Conservation (phyloP, 2,113 vertebrate species). For the Toxotes chatareus region DNA sequence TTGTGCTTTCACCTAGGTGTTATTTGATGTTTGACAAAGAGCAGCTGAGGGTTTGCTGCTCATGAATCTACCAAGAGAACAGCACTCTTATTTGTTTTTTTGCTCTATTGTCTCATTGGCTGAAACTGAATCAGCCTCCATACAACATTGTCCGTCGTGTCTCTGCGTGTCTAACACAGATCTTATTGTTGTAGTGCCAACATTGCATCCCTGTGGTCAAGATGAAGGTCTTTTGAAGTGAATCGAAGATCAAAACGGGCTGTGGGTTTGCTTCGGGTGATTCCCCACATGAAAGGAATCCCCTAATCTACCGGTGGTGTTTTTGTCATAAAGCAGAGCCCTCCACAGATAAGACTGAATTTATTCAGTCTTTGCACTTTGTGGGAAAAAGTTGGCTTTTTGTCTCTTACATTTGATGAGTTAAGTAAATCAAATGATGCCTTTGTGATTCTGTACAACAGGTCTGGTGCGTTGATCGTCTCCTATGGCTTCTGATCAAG, state of each 20-base stretch:
- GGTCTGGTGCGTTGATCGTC: not conserved
- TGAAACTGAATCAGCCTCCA: not conserved
- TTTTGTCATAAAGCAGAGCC: not conserved
- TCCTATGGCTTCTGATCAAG: not conserved
- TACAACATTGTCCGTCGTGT: not conserved
- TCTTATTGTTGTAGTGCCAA: slow-evolving; percentile 15
- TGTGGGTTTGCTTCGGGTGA: slow-evolving; percentile 24
- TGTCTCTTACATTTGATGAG: not conserved
- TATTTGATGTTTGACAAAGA: not conserved
- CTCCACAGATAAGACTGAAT: not conserved
- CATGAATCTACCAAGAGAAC: not conserved
- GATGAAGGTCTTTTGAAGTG: slow-evolving; percentile 38
- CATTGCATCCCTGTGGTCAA: slow-evolving; percentile 21
- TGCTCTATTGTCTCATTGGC: not conserved
- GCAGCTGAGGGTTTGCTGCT: not conserved
- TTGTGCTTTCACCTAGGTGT: not conserved
- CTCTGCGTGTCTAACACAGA: slow-evolving; percentile 12
- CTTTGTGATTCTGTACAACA: not conserved
- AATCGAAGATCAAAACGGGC: slow-evolving; percentile 10
- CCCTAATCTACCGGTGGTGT: slow-evolving; percentile 16
- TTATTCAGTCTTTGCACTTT: not conserved
- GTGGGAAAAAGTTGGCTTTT: not conserved
- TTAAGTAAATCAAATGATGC: slow-evolving; percentile 6
- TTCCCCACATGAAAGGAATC: slow-evolving; percentile 38
- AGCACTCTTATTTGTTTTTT: not conserved